These are phyloP conservation scores for Acanthaster planci DNA, from an alignment of 35 echinoderm and acorn worm species.

Conservation along the genomic window DNA sequence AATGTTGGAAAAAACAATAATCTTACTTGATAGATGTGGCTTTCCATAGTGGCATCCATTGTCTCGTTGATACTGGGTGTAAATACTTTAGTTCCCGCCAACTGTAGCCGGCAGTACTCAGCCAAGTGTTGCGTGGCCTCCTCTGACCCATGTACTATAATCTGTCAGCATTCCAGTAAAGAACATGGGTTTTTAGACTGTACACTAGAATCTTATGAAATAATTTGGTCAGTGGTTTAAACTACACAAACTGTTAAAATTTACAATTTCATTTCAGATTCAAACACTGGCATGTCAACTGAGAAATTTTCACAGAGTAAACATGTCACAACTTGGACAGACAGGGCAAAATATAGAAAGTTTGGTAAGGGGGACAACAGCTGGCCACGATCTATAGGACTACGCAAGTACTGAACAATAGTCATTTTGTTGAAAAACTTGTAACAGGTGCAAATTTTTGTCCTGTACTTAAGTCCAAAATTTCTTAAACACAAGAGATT, in stretches of 20 bases:
- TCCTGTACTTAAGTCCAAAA: too few species aligned
- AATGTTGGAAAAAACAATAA: neutral
- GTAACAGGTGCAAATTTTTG: too few species aligned
- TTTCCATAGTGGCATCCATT: constrained; percentile 95
- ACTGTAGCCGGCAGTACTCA: constrained; percentile 77
- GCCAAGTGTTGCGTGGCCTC: constrained; percentile 78
- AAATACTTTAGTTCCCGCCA: constrained; percentile 80
- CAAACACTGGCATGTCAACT: neutral
- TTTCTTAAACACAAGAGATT: too few species aligned
- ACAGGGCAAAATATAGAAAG: neutral
- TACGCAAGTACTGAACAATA: too few species aligned
- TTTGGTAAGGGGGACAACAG: too few species aligned
- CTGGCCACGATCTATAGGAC: too few species aligned
- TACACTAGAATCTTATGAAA: too few species aligned
- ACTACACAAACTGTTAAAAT: too few species aligned
- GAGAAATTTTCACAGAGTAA: neutral
- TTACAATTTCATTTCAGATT: neutral
- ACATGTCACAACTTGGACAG: neutral
- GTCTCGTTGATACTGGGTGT: constrained; percentile 79
- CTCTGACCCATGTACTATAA: constrained; percentile 72
- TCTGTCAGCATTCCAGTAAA: too few species aligned
- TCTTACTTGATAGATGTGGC: constrained; percentile 98
- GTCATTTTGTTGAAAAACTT: too few species aligned
- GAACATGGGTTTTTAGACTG: neutral
- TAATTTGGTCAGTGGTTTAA: too few species aligned